These are phyloP conservation scores for Halichondria panicea DNA, from an alignment of 37 sponge, comb jelly and placozoan species.

Conservation along the genomic window DNA sequence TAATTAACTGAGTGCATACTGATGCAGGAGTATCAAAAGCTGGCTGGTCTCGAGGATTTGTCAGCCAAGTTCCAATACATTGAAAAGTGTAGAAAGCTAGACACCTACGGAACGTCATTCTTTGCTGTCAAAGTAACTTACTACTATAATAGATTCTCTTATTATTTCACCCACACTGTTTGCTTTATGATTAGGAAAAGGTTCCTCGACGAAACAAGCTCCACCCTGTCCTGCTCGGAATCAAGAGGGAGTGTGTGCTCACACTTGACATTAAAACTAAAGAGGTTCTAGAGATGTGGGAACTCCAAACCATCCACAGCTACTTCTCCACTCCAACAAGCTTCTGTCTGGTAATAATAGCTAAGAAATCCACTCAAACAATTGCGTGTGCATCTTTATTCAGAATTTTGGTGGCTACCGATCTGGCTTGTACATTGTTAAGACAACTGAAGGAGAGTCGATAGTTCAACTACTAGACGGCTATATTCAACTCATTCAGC, in stretches of 20 bases:
- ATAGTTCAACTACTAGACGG: slow-evolving; percentile 60
- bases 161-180: no score
- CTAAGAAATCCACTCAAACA: no score
- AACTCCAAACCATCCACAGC: slow-evolving; percentile 48
- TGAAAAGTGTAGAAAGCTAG: slow-evolving; percentile 55
- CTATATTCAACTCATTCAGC: slow-evolving; percentile 67
- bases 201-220: slow-evolving; percentile 70
- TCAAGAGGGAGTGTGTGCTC: slow-evolving; percentile 59
- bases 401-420: slow-evolving; percentile 53
- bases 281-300: slow-evolving; percentile 65
- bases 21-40: slow-evolving; percentile 52
- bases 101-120: slow-evolving; percentile 74
- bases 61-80: slow-evolving; percentile 68
- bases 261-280: slow-evolving; percentile 68
- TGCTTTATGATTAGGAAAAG: slow-evolving; percentile 52
- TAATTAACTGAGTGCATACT: no score
- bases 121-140: slow-evolving; percentile 57
- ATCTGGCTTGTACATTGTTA: slow-evolving; percentile 9
- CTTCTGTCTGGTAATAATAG: slow-evolving; percentile 27
- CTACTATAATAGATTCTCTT: neutral
- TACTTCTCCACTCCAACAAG: slow-evolving; percentile 66
- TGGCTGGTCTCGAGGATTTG: slow-evolving; percentile 52
- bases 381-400: no score
- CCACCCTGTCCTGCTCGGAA: slow-evolving; percentile 45
- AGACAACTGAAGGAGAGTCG: slow-evolving; percentile 69